phyloP scores from a whole-genome alignment of 2,113 vertebrate genomes.

The Pygoscelis adeliae region DNA sequence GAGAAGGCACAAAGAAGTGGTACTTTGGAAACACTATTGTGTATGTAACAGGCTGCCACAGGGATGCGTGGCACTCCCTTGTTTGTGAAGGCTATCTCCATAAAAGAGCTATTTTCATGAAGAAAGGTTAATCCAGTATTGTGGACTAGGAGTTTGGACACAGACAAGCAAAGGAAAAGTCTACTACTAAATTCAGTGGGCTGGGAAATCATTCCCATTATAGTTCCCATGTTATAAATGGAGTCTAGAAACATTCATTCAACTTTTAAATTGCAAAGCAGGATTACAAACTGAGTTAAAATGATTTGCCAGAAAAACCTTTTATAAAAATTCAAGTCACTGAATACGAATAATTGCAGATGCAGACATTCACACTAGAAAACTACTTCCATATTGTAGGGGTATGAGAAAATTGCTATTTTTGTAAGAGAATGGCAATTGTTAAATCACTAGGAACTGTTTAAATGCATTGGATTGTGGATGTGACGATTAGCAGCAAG shows the following conservation, averaged over 20 bases:
- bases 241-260: background rate
- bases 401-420: conserved; percentile 6
- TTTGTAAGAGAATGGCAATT: conserved; percentile 46
- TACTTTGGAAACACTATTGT: background rate
- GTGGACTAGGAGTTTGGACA: background rate
- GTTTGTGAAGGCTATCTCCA: background rate
- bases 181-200: background rate
- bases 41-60: background rate
- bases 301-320: background rate
- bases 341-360: conserved; percentile 31
- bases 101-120: background rate
- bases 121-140: background rate
- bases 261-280: conserved; percentile 29
- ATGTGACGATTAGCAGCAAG: conserved; percentile 11
- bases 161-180: background rate
- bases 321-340: conserved; percentile 31
- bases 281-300: conserved; percentile 19
- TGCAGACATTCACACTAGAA: background rate
- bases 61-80: background rate
- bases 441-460: conserved; percentile 29
- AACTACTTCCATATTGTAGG: background rate
- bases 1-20: background rate
- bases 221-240: background rate
- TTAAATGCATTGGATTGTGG: conserved; percentile 10
- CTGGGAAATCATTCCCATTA: background rate